Percentiles rank a stretch among this genome's conserved stretches.
Evolutionary conservation across 2,888 invertebrate species (phyloP).

Genomic region (Trissoscelio sp.): DNA sequence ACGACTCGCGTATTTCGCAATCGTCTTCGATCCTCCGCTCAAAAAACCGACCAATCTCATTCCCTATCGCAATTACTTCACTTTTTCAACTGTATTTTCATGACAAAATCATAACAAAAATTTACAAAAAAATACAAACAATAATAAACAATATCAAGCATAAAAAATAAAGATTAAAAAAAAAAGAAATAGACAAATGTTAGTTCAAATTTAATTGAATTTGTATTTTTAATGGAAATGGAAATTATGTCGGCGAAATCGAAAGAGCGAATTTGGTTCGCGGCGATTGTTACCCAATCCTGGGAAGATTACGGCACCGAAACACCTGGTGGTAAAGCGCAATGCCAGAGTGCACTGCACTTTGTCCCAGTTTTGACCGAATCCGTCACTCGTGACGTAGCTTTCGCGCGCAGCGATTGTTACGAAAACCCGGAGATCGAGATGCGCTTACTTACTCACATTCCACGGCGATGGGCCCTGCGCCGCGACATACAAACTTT

Average conservation of each 20-base stretch:
- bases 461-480: constrained; percentile 70
- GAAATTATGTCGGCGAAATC: neutral
- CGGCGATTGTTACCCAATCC: constrained; percentile 80
- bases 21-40: constrained; percentile 54
- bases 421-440: constrained; percentile 35
- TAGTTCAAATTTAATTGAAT: no score
- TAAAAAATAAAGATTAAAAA: no score
- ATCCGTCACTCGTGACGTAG: constrained; percentile 83
- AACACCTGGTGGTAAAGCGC: constrained; percentile 83
- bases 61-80: no score
- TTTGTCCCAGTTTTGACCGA: constrained; percentile 83
- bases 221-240: no score
- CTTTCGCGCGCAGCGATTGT: constrained; percentile 76
- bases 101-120: no score
- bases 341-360: constrained; percentile 84
- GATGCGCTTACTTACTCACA: constrained; percentile 74
- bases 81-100: no score
- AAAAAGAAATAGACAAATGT: neutral
- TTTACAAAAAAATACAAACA: constrained; percentile 6
- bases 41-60: constrained; percentile 3
- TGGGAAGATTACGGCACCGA: constrained; percentile 83
- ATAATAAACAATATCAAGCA: no score
- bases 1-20: constrained; percentile 63
- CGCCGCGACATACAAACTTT: constrained; percentile 51
- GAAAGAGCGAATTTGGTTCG: neutral